Evolutionary conservation across 2,113 vertebrate genomes (phyloP).

Genomic region (Lophius piscatorius): DNA sequence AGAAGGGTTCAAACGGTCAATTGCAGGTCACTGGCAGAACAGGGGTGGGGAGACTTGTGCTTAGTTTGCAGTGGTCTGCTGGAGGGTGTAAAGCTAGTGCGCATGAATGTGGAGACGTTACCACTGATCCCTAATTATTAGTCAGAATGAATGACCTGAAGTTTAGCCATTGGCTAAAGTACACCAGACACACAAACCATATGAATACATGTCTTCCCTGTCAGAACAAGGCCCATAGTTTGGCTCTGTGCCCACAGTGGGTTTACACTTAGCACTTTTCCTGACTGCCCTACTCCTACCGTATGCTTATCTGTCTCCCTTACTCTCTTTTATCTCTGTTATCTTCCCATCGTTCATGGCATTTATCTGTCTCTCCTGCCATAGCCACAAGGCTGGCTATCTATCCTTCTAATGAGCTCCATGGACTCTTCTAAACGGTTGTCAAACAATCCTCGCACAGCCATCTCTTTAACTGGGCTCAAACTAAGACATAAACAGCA

Average conservation of each 20-base stretch:
- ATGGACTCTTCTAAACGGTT: constrained; percentile 87
- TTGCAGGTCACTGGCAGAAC: constrained; percentile 86
- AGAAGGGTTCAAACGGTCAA: constrained; percentile 94
- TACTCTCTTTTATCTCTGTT: constrained; percentile 48
- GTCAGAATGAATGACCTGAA: constrained; percentile 74
- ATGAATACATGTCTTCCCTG: not conserved
- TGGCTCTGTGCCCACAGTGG: too few relatives aligned
- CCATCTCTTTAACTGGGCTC: constrained; percentile 82
- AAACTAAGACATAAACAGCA: constrained; percentile 34
- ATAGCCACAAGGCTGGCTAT: constrained; percentile 70
- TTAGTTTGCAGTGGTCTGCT: constrained; percentile 33
- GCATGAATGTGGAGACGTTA: constrained; percentile 29
- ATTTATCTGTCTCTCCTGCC: constrained; percentile 61
- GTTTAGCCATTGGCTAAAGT: constrained; percentile 32
- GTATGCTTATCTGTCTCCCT: constrained; percentile 23
- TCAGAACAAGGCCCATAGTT: too few relatives aligned
- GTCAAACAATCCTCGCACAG: constrained; percentile 89
- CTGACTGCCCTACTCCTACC: constrained; percentile 19
- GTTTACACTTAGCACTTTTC: constrained; percentile 25
- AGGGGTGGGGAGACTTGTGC: constrained; percentile 43
- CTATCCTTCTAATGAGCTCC: constrained; percentile 88
- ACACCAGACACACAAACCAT: not conserved
- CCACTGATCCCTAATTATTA: constrained; percentile 81
- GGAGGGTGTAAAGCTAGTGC: constrained; percentile 42
- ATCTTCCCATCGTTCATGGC: constrained; percentile 62